Percentiles rank a stretch among this genome's conserved stretches.
phyloP scores from a whole-genome alignment of 2,113 vertebrate genomes.

The Kryptolebias marmoratus region DNA sequence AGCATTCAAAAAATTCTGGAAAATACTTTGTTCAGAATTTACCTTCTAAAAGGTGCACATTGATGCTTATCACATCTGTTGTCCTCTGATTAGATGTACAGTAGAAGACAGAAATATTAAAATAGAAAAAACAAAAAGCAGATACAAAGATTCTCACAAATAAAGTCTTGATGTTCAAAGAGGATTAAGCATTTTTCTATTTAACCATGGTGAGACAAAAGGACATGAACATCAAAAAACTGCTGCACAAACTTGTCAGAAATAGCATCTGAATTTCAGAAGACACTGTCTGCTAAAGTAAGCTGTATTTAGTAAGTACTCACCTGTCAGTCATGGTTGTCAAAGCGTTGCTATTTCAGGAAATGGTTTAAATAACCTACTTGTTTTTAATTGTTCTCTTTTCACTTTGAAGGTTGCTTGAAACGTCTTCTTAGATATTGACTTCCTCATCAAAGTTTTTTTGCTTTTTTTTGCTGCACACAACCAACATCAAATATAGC shows the following conservation, averaged over 20 bases:
- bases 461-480: not conserved
- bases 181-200: not conserved
- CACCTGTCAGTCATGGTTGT: not conserved
- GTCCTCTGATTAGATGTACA: too few species aligned
- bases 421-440: slow-evolving; percentile 34
- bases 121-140: too few species aligned
- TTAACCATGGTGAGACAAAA: not conserved
- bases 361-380: not conserved
- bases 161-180: not conserved
- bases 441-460: slow-evolving; percentile 40
- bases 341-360: not conserved
- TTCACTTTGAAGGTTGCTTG: slow-evolving; percentile 39
- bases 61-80: too few species aligned
- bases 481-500: too few species aligned
- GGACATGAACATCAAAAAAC: not conserved
- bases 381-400: slow-evolving; percentile 23
- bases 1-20: too few species aligned
- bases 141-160: not conserved
- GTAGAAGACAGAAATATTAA: too few species aligned
- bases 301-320: not conserved
- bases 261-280: not conserved
- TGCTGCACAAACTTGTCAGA: not conserved
- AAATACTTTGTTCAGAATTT: too few species aligned
- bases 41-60: too few species aligned
- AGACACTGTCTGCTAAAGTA: too few species aligned